phyloP scores from a whole-genome alignment of 2,797 vertebrate species.

The Myripristis jacobus region DNA sequence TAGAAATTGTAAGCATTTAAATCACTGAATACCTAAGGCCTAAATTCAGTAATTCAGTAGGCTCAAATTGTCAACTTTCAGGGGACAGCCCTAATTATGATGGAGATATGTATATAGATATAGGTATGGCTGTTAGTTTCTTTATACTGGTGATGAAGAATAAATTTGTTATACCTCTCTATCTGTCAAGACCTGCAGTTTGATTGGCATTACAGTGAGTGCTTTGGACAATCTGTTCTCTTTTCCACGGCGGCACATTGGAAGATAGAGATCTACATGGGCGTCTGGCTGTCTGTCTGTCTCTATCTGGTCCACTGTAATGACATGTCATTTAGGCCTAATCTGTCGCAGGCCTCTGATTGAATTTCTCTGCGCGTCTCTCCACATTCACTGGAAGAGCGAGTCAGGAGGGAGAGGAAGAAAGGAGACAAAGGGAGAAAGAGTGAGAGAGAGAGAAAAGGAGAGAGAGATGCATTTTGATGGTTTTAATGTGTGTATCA shows the following conservation, averaged over 20 bases:
- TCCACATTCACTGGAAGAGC: conserved; percentile 77
- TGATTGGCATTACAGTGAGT: conserved; percentile 42
- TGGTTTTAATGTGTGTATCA: conserved; percentile 52
- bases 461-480: conserved; percentile 41
- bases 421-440: not conserved
- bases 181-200: conserved; percentile 24
- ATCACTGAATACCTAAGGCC: too few species aligned
- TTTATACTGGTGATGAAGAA: conserved; percentile 19
- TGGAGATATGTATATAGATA: too few species aligned
- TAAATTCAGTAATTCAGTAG: too few species aligned
- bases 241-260: conserved; percentile 55
- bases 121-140: too few species aligned
- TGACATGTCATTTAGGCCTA: conserved; percentile 66
- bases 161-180: conserved; percentile 17
- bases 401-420: conserved; percentile 14
- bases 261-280: conserved; percentile 50
- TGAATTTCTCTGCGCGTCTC: conserved; percentile 86
- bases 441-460: not conserved
- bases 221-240: conserved; percentile 48
- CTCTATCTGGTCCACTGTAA: conserved; percentile 53
- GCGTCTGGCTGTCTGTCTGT: conserved; percentile 69
- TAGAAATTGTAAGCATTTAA: too few species aligned
- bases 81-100: too few species aligned
- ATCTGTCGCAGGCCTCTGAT: conserved; percentile 79
- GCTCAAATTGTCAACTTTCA: too few species aligned